Conservation (phyloP, 2,888 invertebrate genomes). For the Hecatera dysodea region DNA sequence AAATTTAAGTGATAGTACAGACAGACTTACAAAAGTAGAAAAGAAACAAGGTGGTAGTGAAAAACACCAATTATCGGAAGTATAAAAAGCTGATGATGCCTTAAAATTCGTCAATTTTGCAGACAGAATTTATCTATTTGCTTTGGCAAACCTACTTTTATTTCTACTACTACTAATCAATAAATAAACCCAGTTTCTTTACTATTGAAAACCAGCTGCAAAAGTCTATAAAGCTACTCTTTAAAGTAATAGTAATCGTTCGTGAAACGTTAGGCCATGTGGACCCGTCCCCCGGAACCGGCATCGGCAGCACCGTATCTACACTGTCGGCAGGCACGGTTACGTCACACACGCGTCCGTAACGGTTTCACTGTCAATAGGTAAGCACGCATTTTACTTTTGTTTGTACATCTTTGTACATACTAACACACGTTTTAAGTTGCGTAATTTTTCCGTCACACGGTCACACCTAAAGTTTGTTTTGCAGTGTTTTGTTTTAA, state of each 20-base stretch:
- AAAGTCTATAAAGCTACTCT: neutral
- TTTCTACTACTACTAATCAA: neutral
- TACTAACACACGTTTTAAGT: slow-evolving; percentile 54
- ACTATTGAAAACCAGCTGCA: neutral
- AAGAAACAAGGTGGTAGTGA: neutral
- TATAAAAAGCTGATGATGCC: neutral
- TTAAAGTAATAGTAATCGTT: slow-evolving; percentile 39
- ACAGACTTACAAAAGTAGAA: neutral
- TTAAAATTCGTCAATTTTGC: neutral
- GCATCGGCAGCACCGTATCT: too few species aligned
- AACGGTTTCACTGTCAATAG: slow-evolving; percentile 84
- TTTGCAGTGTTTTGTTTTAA: slow-evolving; percentile 11
- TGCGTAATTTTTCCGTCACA: slow-evolving; percentile 56
- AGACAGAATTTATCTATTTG: neutral
- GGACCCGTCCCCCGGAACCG: slow-evolving; percentile 68
- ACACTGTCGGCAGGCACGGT: slow-evolving; percentile 75
- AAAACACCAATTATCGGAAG: neutral
- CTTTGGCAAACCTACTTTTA: too few species aligned
- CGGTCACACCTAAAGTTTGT: slow-evolving; percentile 28
- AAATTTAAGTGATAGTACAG: neutral
- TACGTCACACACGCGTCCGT: slow-evolving; percentile 79
- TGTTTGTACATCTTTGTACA: slow-evolving; percentile 71
- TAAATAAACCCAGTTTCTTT: neutral
- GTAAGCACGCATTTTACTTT: slow-evolving; percentile 72
- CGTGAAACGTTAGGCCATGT: slow-evolving; percentile 59